Conservation (phyloP, 2,888 invertebrate genomes). For the Tanytarsus gracilentus region DNA sequence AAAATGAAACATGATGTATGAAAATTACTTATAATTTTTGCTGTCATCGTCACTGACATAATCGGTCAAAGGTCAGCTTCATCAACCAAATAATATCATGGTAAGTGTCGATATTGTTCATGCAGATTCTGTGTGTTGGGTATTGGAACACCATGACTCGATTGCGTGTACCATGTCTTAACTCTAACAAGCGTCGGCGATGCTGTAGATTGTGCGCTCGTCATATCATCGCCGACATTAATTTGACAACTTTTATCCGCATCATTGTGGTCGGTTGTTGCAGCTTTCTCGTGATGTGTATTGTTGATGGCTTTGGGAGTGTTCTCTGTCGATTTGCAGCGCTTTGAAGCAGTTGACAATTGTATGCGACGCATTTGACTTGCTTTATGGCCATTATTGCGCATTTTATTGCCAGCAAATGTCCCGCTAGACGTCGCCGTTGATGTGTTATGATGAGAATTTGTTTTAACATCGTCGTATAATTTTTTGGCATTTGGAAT, state of each 20-base stretch:
- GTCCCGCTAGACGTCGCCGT: slow-evolving; percentile 1
- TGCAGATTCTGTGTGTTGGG: not conserved
- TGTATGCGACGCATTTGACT: slow-evolving; percentile 24
- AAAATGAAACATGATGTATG: too few species aligned
- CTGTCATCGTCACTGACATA: too few species aligned
- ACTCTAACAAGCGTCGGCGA: slow-evolving; percentile 22
- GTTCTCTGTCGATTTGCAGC: slow-evolving; percentile 19
- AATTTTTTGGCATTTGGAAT: not conserved
- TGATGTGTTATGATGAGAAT: slow-evolving; percentile 9
- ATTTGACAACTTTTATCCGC: not conserved
- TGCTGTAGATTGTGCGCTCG: slow-evolving; percentile 4
- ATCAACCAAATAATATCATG: too few species aligned
- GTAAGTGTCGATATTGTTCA: slow-evolving; percentile 6
- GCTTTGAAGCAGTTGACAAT: slow-evolving; percentile 21
- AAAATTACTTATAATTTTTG: not conserved
- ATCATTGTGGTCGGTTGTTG: not conserved
- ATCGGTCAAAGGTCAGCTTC: too few species aligned
- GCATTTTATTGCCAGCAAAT: slow-evolving; percentile 20
- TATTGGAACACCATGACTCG: not conserved
- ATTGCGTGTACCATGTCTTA: slow-evolving; percentile 20
- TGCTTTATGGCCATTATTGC: slow-evolving; percentile 22
- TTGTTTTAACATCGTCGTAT: not conserved
- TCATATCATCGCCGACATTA: slow-evolving; percentile 8
- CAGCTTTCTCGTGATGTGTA: slow-evolving; percentile 11
- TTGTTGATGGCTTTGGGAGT: slow-evolving; percentile 25